Percentiles rank a stretch among this genome's conserved stretches.
These are phyloP conservation scores for Myodes glareolus DNA, from an alignment of 2,113 vertebrate species.

Conservation along the genomic window DNA sequence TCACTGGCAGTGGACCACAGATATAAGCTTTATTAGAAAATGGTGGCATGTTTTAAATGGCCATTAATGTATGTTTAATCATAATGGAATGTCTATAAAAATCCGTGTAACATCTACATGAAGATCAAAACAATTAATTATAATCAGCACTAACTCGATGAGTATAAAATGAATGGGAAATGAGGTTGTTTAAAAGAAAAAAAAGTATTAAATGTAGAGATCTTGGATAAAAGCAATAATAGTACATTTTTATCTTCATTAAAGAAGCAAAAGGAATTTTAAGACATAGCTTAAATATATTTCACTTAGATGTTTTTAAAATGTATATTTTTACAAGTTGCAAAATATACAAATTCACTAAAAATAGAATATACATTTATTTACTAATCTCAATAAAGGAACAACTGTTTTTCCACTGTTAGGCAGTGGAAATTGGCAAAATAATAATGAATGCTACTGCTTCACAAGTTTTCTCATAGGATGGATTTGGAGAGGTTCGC, in stretches of 20 bases:
- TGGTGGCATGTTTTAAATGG: conserved; percentile 80
- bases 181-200: conserved; percentile 63
- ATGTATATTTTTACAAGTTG: not conserved
- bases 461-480: not conserved
- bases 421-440: not conserved
- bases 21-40: conserved; percentile 82
- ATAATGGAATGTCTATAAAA: conserved; percentile 84
- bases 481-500: not conserved
- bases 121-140: conserved; percentile 85
- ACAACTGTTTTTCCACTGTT: not conserved
- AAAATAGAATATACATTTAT: not conserved
- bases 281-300: not conserved
- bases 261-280: conserved; percentile 3
- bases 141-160: conserved; percentile 71
- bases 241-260: conserved; percentile 24
- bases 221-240: conserved; percentile 6
- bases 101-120: conserved; percentile 76
- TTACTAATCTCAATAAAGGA: not conserved
- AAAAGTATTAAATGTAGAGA: conserved; percentile 15
- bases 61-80: conserved; percentile 83
- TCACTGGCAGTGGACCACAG: conserved; percentile 75
- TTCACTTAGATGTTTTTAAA: not conserved
- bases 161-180: conserved; percentile 77
- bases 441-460: not conserved
- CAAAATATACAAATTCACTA: not conserved